Base-by-base conservation (phyloP, 2,888 invertebrate species). In the Mythimna lalbum region DNA sequence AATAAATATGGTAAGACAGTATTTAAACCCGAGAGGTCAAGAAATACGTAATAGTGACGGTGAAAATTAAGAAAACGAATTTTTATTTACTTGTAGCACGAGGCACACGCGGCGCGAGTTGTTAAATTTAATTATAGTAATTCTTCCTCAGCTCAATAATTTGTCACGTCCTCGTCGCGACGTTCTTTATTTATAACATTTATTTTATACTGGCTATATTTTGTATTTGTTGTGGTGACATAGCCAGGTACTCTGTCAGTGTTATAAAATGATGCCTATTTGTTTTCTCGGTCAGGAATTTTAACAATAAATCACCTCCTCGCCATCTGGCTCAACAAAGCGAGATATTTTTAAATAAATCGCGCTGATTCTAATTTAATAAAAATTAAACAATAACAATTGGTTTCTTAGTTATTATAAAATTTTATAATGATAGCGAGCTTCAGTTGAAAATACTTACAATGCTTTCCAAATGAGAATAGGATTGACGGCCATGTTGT, bases 1-100 rank as follows among this genome's bases (percentile, higher is more conserved):
- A 91, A 91, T 90, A 92, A 86, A 88, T 86, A 84, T 85, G 88
- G 85, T 86, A 89, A 84, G 83, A 85, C 88, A 84, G 86, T 87
- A 89, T 76, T 76, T 67, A 77, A 63, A 68, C 23, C 19, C 60
- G 69, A 82, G 73, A 78, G 81, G 81, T 82, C 80, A 79, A 72
- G 76, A 80, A 69, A 74, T 86, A 82, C 87, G 89, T 86, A 83
- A 85, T 78, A 70, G 72, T 73, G 77, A 71, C 73, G 65, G 66
- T 19, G 56, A 67, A 70, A 68, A 70, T 75, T 65, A 73, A 59
- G 53, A 75, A 66, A 65, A 62, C 50, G 33, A 64, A 68, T 70
- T 67, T 76, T 70, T 67, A 71, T 76, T 63, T 64, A 61, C 33
- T 67, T 64, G 21, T 23, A 27, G 21, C 36, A 57, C 49, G 62